Percentiles rank a stretch among this genome's conserved stretches.
Evolutionary conservation across 2,797 vertebrate genomes (phyloP).

Genomic region (Neosalanx taihuensis): DNA sequence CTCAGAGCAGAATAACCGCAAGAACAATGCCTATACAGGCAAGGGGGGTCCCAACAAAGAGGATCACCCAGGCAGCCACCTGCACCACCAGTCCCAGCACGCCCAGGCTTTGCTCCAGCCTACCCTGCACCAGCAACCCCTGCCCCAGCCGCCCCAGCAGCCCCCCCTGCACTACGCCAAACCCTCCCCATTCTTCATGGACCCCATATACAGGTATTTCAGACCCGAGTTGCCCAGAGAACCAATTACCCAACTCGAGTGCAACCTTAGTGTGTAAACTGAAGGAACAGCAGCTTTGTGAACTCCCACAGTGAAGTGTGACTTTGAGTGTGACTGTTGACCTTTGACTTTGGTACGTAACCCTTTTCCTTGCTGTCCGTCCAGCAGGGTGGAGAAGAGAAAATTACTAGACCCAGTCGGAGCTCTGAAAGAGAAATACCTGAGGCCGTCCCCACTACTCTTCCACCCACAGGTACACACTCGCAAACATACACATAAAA

Average conservation of each 20-base stretch:
- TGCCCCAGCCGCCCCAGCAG: slow-evolving; percentile 80
- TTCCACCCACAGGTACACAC: slow-evolving; percentile 92
- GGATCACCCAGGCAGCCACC: slow-evolving; percentile 68
- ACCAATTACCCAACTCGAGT: neutral
- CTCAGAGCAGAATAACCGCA: slow-evolving; percentile 74
- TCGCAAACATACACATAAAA: slow-evolving; percentile 1
- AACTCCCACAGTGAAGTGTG: neutral
- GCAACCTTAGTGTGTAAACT: neutral
- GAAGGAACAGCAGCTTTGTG: no score
- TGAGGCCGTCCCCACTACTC: slow-evolving; percentile 89
- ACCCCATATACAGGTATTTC: slow-evolving; percentile 99
- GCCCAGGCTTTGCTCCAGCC: slow-evolving; percentile 75
- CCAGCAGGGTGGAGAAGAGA: slow-evolving; percentile 99
- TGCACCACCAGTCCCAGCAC: slow-evolving; percentile 64
- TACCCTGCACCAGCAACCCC: slow-evolving; percentile 73
- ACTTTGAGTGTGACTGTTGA: slow-evolving; percentile 27
- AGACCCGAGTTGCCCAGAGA: slow-evolving; percentile 68
- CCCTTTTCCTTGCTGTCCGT: slow-evolving; percentile 91
- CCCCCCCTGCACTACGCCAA: slow-evolving; percentile 95
- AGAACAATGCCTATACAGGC: slow-evolving; percentile 87
- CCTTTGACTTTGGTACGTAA: slow-evolving; percentile 85
- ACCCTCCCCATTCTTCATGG: slow-evolving; percentile 99
- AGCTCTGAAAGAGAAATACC: slow-evolving; percentile 94
- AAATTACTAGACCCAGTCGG: slow-evolving; percentile 95
- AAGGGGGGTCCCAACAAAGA: slow-evolving; percentile 75